phyloP scores from a whole-genome alignment of 2,113 vertebrate genomes.

The Phaetusa simplex region DNA sequence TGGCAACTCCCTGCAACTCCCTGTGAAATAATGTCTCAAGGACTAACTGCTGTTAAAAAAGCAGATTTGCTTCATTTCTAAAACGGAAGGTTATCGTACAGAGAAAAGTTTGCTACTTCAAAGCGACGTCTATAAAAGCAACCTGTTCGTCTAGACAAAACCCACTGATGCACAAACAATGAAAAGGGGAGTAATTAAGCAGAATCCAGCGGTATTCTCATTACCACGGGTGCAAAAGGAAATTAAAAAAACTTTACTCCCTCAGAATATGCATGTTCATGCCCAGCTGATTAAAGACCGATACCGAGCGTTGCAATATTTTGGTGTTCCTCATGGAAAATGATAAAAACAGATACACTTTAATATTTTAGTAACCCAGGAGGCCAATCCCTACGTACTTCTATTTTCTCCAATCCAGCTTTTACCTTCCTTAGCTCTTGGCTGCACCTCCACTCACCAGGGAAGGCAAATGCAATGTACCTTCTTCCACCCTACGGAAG shows the following conservation, averaged over 20 bases:
- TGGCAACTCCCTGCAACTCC: constrained; percentile 7
- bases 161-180: not conserved
- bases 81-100: not conserved
- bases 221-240: not conserved
- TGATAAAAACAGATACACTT: not conserved
- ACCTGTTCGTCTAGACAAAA: not conserved
- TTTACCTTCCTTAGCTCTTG: not conserved
- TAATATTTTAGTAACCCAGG: not conserved
- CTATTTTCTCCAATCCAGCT: not conserved
- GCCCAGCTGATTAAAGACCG: not conserved
- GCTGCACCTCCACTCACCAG: not conserved
- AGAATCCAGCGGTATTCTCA: not conserved
- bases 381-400: not conserved
- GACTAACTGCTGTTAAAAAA: not conserved
- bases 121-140: not conserved
- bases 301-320: not conserved
- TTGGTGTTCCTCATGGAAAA: not conserved
- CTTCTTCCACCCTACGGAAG: not conserved
- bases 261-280: not conserved
- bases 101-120: not conserved
- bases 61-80: not conserved
- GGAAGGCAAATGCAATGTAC: not conserved
- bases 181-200: not conserved
- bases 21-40: constrained; percentile 19
- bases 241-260: not conserved